A percentile compares a stretch with the other conserved stretches of the same genome.
These are phyloP conservation scores for Aquatica leii DNA, from an alignment of 2,888 invertebrate genomes.

Conservation along the genomic window DNA sequence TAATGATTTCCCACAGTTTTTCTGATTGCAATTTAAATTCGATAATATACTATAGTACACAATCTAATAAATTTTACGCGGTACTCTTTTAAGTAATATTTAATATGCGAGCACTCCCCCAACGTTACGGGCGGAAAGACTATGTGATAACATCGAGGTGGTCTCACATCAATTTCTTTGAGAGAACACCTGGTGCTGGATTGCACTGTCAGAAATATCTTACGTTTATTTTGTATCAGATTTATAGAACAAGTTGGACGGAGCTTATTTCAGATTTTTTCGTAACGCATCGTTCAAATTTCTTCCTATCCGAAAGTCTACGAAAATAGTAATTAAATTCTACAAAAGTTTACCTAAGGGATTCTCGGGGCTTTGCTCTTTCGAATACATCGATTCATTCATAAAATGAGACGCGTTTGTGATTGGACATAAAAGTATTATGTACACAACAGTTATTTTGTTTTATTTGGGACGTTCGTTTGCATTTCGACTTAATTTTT, in stretches of 20 bases:
- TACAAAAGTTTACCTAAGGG: not conserved
- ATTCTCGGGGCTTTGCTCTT: not conserved
- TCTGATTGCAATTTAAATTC: conserved; percentile 12
- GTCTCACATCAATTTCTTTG: conserved; percentile 29
- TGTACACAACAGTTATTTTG: not conserved
- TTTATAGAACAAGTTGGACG: conserved; percentile 17
- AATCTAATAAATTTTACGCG: conserved; percentile 21
- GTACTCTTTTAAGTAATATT: conserved; percentile 7
- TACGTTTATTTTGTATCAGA: conserved; percentile 16
- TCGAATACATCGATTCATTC: not conserved
- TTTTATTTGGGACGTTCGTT: conserved; percentile 2
- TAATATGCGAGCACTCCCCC: conserved; percentile 26
- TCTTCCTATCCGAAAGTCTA: too few species aligned
- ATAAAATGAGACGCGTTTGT: not conserved
- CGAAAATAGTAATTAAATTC: not conserved
- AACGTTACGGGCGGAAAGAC: conserved; percentile 14
- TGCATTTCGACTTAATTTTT: conserved; percentile 6
- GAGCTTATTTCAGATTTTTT: conserved; percentile 16
- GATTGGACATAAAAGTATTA: too few species aligned
- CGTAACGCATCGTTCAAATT: not conserved
- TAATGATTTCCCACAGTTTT: conserved; percentile 33
- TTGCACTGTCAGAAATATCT: conserved; percentile 29
- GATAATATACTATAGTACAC: conserved; percentile 10
- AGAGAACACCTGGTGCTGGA: conserved; percentile 31
- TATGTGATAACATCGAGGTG: conserved; percentile 26